Evolutionary conservation across 1,140 invertebrate genomes (phyloP), one percentile per base, ranked within the genome.

Genomic region (Battus philenor): DNA sequence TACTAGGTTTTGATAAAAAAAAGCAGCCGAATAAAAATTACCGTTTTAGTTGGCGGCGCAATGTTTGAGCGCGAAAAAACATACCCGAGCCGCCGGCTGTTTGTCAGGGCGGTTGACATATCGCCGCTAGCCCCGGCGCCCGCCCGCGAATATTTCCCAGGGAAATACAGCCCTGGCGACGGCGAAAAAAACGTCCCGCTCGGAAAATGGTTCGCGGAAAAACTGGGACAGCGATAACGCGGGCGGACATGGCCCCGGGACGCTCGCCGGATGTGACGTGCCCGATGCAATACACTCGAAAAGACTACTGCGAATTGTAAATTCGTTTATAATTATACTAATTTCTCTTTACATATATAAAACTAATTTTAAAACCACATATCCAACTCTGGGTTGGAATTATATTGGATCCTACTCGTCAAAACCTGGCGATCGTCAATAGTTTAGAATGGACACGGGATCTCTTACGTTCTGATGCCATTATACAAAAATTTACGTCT

Each of bases 81-180:
- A 52, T 30, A 34, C 30, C 30, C 15, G 51, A 39, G 32, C 39
- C 46, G 36, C 44, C 32, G 52, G 61, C 57, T 43, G 51, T 66
- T 59, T 70, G 61, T 68, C 65, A 58, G 47, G 61, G 54, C 36
- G 41, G 36, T 47, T 58, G 68, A 69, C 60, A 65, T 71, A 69
- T 75, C 62, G 54, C 62, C 54, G 50, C 55, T 50, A 53, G 54
- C 65, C 56, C 54, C 20, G 53, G 15, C 20, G 7, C 34, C 22
- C 1, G 5, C 30, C 13, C 30, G 12, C 30, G 30, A 32, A 32
- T 32, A 32, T 32, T 2, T 4, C 30, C 30, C 36, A 10, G 36
- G 9, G 16, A 7, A 11, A 22, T 36, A 18, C n/a, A n/a, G n/a
- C n/a, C n/a, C n/a, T 36, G 15, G 17, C 17, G 11, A 36, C 18